Evolutionary conservation across 2,888 invertebrate species (phyloP).

Genomic region (Teleogryllus oceanicus): DNA sequence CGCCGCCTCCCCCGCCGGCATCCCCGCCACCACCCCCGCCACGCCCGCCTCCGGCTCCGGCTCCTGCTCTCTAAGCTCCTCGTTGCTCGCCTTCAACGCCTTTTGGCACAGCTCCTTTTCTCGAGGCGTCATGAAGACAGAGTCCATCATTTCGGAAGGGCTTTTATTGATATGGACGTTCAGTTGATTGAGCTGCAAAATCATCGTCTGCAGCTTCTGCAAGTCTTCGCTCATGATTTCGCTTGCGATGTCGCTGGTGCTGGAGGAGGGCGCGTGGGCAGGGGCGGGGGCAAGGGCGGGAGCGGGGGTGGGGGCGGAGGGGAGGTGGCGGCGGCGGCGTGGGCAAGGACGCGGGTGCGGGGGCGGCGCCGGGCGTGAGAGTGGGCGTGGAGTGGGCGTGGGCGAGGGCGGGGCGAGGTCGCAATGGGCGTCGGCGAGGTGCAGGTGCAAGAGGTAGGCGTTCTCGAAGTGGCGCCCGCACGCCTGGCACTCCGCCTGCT

Average conservation of each 20-base stretch:
- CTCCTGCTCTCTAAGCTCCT: conserved; percentile 51
- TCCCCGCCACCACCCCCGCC: background rate
- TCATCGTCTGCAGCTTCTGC: conserved; percentile 86
- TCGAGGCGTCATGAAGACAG: conserved; percentile 58
- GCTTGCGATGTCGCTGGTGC: conserved; percentile 41
- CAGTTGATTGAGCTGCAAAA: conserved; percentile 78
- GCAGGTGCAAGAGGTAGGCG: conserved; percentile 47
- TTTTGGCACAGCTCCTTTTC: conserved; percentile 58
- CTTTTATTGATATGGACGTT: conserved; percentile 58
- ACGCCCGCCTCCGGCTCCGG: conserved; percentile 43
- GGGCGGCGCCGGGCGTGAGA: conserved; percentile 42
- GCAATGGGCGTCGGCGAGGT: conserved; percentile 47
- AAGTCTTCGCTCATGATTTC: conserved; percentile 77
- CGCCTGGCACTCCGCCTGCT: conserved; percentile 44
- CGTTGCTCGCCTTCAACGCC: conserved; percentile 46
- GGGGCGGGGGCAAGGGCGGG: background rate
- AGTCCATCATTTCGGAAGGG: conserved; percentile 48
- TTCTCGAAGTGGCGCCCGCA: conserved; percentile 47
- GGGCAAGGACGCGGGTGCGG: background rate
- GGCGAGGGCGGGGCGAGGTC: background rate
- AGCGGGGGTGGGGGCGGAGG: background rate
- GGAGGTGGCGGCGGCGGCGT: background rate
- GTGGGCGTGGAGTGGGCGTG: background rate
- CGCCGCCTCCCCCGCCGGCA: conserved; percentile 10
- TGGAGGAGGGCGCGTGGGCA: background rate